A percentile compares a stretch with the other conserved stretches of the same genome.
phyloP scores from a whole-genome alignment of 2,113 vertebrate genomes.

The Bubalus kerabau region DNA sequence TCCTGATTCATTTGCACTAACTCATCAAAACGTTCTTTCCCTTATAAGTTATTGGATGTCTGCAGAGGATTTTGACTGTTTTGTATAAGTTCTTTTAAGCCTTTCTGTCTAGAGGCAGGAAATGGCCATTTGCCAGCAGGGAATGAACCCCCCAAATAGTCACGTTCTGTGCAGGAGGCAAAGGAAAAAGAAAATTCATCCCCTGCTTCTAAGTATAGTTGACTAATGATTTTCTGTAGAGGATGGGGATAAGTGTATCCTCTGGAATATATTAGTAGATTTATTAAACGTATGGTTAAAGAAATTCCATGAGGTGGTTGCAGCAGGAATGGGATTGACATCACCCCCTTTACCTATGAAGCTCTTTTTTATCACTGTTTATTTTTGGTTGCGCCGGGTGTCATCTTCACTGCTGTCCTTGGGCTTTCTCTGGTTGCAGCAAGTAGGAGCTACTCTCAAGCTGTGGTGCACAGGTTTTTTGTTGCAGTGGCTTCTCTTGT shows the following conservation, averaged over 20 bases:
- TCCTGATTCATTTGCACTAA: constrained; percentile 60
- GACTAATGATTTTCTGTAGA: constrained; percentile 8
- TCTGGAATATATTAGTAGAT: constrained; percentile 13
- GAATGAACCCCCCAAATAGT: constrained; percentile 24
- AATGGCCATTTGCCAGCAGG: constrained; percentile 59
- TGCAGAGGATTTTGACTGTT: constrained; percentile 49
- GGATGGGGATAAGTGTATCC: neutral
- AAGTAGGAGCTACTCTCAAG: neutral
- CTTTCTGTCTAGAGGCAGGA: constrained; percentile 62
- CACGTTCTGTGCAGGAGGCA: constrained; percentile 27
- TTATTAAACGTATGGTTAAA: constrained; percentile 29
- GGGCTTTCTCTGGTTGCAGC: neutral
- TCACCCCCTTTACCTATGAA: neutral
- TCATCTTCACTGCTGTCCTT: neutral
- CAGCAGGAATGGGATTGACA: neutral
- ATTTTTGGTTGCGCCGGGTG: rapidly evolving
- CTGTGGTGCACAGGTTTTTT: neutral
- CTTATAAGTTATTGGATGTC: constrained; percentile 68
- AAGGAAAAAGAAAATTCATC: constrained; percentile 22
- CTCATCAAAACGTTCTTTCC: constrained; percentile 64
- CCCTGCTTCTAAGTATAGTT: neutral
- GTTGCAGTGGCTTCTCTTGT: neutral
- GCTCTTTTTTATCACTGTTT: neutral
- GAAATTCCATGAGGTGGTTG: neutral
- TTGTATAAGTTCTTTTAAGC: constrained; percentile 52